phyloP scores from a whole-genome alignment of 2,113 vertebrate genomes.

The Macrotis lagotis region DNA sequence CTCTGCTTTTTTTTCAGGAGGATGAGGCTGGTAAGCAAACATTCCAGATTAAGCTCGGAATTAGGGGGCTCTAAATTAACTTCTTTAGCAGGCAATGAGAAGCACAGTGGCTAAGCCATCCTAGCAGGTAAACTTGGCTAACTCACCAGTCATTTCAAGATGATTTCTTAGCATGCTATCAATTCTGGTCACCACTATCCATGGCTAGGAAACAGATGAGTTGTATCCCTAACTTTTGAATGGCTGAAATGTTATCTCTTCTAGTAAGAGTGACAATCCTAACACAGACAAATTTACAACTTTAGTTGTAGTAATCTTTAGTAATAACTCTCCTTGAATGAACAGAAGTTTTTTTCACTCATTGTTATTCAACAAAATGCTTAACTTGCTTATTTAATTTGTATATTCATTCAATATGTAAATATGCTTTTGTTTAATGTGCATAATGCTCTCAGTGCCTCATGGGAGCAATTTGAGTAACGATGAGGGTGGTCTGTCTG shows the following conservation, averaged over 20 bases:
- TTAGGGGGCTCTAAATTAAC: background rate
- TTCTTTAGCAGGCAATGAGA: background rate
- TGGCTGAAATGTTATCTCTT: background rate
- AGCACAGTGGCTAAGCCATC: background rate
- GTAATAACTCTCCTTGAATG: background rate
- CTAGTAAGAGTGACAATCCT: no score
- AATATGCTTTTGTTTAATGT: background rate
- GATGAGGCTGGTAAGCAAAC: no score
- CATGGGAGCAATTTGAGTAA: background rate
- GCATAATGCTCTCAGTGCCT: background rate
- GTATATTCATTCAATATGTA: background rate
- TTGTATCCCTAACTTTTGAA: background rate
- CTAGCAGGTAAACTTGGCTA: background rate
- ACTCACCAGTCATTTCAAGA: background rate
- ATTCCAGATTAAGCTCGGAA: no score
- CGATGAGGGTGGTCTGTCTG: background rate
- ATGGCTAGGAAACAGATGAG: background rate
- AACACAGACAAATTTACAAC: no score
- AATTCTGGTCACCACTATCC: background rate
- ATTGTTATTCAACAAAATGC: background rate
- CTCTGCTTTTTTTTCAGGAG: background rate
- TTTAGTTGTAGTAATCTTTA: no score
- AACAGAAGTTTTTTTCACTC: background rate
- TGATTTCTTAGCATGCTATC: background rate
- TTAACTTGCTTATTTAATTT: conserved; percentile 17